phyloP scores from a whole-genome alignment of 2,888 invertebrate species.

The Nemurella pictetii region DNA sequence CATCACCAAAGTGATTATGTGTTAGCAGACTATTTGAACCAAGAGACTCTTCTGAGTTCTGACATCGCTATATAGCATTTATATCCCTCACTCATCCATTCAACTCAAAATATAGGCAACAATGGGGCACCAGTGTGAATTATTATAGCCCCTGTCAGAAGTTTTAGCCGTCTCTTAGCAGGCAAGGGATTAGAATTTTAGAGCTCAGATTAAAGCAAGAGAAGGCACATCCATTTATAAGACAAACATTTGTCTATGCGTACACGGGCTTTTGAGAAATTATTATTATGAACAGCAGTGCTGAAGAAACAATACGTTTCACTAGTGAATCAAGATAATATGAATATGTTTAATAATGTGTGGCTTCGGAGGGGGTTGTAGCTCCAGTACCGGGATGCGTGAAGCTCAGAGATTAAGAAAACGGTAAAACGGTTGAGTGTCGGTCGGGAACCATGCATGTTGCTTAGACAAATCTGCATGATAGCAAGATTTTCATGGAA shows the following conservation, averaged over 20 bases:
- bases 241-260: background rate
- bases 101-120: background rate
- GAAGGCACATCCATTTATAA: background rate
- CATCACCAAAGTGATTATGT: too few species aligned
- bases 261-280: too few species aligned
- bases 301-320: background rate
- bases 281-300: background rate
- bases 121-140: background rate
- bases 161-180: background rate
- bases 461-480: background rate
- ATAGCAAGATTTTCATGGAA: too few species aligned
- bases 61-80: background rate
- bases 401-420: background rate
- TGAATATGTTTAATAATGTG: background rate
- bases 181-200: background rate
- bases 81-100: background rate
- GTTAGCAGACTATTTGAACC: too few species aligned
- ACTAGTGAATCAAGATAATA: background rate
- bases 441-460: background rate
- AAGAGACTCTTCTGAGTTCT: background rate
- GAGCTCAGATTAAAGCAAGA: background rate
- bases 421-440: background rate
- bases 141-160: background rate
- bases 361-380: background rate
- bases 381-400: background rate